Percentiles rank a stretch among this genome's conserved stretches.
Evolutionary conservation across 2,797 vertebrate genomes (phyloP).

Genomic region (Tragelaphus eurycerus): DNA sequence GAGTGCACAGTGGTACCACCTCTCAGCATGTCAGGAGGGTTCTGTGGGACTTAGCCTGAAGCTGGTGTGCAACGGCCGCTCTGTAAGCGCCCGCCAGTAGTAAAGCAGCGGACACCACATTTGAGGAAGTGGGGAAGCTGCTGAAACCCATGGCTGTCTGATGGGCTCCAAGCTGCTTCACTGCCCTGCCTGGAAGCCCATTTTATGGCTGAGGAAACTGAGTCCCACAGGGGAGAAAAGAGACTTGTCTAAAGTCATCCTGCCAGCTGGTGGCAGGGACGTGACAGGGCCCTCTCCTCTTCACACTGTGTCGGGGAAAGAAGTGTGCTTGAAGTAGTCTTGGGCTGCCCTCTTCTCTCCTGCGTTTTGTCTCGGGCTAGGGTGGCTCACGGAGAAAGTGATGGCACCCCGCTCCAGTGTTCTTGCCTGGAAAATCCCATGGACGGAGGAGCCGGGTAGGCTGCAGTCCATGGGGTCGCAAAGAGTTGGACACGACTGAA

Average conservation of each 20-base stretch:
- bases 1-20: background rate
- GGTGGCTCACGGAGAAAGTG: background rate
- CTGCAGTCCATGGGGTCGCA: too few relatives aligned
- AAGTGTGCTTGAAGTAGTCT: too few relatives aligned
- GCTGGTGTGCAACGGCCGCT: accelerated
- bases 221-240: background rate
- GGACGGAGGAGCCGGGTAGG: too few relatives aligned
- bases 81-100: background rate
- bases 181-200: background rate
- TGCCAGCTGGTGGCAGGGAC: background rate
- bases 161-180: background rate
- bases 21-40: background rate
- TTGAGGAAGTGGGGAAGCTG: background rate
- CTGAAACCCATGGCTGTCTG: background rate
- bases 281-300: background rate
- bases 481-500: background rate
- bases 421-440: background rate
- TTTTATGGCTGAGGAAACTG: background rate
- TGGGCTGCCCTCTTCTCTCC: background rate
- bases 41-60: accelerated
- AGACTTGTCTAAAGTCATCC: background rate
- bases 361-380: background rate
- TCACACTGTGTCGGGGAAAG: accelerated
- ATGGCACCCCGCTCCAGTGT: background rate
- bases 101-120: background rate